Percentiles rank a stretch among this genome's conserved stretches.
These are phyloP conservation scores for Phaetusa simplex DNA, from an alignment of 2,113 vertebrate genomes.

Conservation along the genomic window DNA sequence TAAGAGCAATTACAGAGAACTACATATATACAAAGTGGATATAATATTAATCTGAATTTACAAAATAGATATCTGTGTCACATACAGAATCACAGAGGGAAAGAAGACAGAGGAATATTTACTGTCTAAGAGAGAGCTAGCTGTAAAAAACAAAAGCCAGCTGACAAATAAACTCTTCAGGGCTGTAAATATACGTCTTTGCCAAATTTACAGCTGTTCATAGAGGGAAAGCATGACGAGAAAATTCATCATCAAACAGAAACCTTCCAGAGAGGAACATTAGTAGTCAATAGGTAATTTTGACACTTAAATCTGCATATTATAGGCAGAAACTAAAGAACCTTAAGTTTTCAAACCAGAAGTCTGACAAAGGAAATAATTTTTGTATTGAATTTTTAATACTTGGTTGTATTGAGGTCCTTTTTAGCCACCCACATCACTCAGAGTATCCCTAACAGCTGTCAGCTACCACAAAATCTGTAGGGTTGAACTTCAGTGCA, in stretches of 20 bases:
- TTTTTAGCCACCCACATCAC: background rate
- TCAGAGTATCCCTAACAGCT: background rate
- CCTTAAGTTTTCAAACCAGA: background rate
- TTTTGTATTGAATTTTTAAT: background rate
- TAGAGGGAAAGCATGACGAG: background rate
- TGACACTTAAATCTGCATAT: background rate
- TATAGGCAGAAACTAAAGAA: background rate
- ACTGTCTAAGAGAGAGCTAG: background rate
- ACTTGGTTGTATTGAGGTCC: background rate
- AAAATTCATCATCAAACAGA: background rate
- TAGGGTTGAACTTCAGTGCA: background rate
- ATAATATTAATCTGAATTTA: slow-evolving; percentile 2
- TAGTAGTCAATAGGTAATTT: background rate
- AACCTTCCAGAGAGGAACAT: background rate
- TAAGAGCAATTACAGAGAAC: background rate
- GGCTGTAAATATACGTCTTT: background rate
- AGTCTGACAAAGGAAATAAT: background rate
- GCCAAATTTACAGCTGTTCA: slow-evolving; percentile 8
- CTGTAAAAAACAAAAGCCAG: background rate
- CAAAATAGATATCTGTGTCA: background rate
- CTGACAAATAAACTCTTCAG: background rate
- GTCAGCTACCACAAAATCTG: background rate
- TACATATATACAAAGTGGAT: background rate
- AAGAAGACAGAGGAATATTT: slow-evolving; percentile 12
- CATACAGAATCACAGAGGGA: background rate